Conservation (phyloP, 2,888 invertebrate species). For the Limnephilus rhombicus region DNA sequence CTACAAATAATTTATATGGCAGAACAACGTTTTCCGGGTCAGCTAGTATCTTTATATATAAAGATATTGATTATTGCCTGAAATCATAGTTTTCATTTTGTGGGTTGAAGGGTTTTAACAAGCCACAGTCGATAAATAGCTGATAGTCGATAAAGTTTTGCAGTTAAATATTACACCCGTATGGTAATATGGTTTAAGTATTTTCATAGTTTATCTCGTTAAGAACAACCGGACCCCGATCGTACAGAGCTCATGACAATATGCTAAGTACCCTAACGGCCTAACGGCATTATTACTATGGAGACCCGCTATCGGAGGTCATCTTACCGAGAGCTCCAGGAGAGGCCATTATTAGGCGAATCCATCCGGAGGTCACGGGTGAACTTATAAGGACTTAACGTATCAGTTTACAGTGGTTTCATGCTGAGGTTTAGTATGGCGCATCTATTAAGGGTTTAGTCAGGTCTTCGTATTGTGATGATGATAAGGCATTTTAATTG, state of each 20-base stretch:
- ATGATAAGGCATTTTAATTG: background rate
- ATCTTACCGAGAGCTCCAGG: background rate
- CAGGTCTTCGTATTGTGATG: background rate
- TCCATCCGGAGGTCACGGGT: background rate
- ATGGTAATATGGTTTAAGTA: too few relatives aligned
- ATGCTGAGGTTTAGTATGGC: background rate
- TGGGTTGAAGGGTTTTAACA: too few relatives aligned
- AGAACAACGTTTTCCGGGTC: too few relatives aligned
- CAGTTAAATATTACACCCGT: too few relatives aligned
- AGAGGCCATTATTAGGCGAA: background rate
- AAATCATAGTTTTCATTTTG: too few relatives aligned
- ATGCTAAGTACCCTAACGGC: background rate
- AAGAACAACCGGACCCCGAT: background rate
- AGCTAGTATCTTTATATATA: too few relatives aligned
- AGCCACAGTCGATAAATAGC: too few relatives aligned
- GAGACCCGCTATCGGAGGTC: slow-evolving; percentile 5
- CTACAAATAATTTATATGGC: too few relatives aligned
- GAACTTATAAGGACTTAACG: background rate
- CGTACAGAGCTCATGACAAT: background rate
- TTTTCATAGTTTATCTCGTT: background rate
- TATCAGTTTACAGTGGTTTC: background rate
- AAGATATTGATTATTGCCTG: too few relatives aligned
- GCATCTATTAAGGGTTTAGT: background rate
- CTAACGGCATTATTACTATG: background rate
- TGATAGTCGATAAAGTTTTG: too few relatives aligned